These are phyloP conservation scores for Pseudorhiza aurosa DNA, from an alignment of 30 jellyfish, hydroid and myxozoan species.

Conservation along the genomic window DNA sequence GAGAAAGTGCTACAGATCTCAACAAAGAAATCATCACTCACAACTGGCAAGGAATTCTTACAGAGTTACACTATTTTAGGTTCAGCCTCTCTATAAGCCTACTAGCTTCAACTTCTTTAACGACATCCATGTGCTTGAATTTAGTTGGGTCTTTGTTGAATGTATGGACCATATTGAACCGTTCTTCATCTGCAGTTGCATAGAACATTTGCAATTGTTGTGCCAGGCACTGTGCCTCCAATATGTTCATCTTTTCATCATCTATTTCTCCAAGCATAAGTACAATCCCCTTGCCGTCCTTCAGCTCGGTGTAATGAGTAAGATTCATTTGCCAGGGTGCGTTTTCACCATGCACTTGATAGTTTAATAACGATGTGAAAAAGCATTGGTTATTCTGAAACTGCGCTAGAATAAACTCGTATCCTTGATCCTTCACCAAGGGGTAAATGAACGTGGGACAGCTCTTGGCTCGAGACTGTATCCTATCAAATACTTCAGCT, in stretches of 20 bases:
- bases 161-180: slow-evolving; percentile 65
- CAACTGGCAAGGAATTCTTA: no score
- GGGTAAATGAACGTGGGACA: slow-evolving; percentile 88
- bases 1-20: no score
- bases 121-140: slow-evolving; percentile 81
- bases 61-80: neutral
- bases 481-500: slow-evolving; percentile 42
- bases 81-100: slow-evolving; percentile 53
- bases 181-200: slow-evolving; percentile 77
- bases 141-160: slow-evolving; percentile 81
- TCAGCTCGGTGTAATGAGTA: slow-evolving; percentile 81
- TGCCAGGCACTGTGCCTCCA: slow-evolving; percentile 96
- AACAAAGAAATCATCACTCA: no score
- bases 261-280: slow-evolving; percentile 87
- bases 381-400: slow-evolving; percentile 65
- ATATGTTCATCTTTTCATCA: slow-evolving; percentile 33
- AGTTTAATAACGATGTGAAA: slow-evolving; percentile 82
- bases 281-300: slow-evolving; percentile 81
- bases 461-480: slow-evolving; percentile 40
- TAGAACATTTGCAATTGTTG: slow-evolving; percentile 87
- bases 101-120: slow-evolving; percentile 89
- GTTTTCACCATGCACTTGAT: slow-evolving; percentile 88
- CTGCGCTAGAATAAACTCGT: slow-evolving; percentile 87
- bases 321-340: slow-evolving; percentile 96
- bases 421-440: slow-evolving; percentile 77